Evolutionary conservation across 2,888 invertebrate genomes (phyloP).

Genomic region (Dryocosmus kuriphilus): DNA sequence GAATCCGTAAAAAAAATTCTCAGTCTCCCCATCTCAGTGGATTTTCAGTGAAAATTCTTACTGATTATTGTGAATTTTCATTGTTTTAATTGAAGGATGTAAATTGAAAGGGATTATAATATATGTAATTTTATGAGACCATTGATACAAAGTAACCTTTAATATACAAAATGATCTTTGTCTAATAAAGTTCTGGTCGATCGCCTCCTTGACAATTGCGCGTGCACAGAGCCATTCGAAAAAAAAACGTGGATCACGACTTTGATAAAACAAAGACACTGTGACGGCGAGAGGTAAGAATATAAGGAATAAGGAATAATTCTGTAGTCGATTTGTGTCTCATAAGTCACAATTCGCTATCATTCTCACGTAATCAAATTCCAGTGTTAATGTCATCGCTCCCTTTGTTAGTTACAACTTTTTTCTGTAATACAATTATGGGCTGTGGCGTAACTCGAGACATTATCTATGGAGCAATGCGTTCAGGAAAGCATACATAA

Average conservation of each 20-base stretch:
- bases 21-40: too few relatives aligned
- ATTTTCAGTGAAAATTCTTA: too few relatives aligned
- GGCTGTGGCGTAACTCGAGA: background rate
- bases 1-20: too few relatives aligned
- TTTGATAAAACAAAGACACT: slow-evolving; percentile 19
- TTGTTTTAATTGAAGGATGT: too few relatives aligned
- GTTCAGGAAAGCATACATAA: background rate
- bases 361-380: slow-evolving; percentile 39
- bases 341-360: slow-evolving; percentile 25
- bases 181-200: background rate
- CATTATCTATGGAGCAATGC: background rate
- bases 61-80: too few relatives aligned
- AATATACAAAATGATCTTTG: background rate
- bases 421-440: slow-evolving; percentile 28
- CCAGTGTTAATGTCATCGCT: slow-evolving; percentile 37
- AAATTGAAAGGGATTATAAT: too few relatives aligned
- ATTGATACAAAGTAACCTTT: background rate
- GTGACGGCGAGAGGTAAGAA: slow-evolving; percentile 14
- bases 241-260: slow-evolving; percentile 27
- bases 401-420: slow-evolving; percentile 27
- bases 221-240: background rate
- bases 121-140: too few relatives aligned
- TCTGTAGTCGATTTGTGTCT: slow-evolving; percentile 22
- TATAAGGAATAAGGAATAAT: slow-evolving; percentile 29
- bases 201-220: slow-evolving; percentile 6